These are phyloP conservation scores for Nilaparvata lugens DNA, from an alignment of 1,140 invertebrate species.

Conservation along the genomic window DNA sequence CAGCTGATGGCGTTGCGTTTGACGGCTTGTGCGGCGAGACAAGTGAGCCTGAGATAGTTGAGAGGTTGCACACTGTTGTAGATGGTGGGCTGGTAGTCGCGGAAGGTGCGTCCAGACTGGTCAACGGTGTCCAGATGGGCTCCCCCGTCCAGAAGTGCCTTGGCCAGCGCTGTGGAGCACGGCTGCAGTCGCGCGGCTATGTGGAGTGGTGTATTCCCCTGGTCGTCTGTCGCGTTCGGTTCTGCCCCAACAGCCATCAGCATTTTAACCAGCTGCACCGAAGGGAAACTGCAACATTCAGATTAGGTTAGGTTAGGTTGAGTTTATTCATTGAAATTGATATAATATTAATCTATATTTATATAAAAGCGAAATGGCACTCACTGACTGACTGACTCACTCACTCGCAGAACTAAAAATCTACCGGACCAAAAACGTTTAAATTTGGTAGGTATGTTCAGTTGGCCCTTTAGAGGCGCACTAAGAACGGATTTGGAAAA, in stretches of 20 bases:
- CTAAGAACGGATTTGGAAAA: no score
- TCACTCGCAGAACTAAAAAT: no score
- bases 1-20: constrained; percentile 40
- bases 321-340: background rate
- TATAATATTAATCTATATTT: no score
- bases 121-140: constrained; percentile 86
- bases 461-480: no score
- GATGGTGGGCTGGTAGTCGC: constrained; percentile 48
- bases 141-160: constrained; percentile 60
- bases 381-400: no score
- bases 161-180: constrained; percentile 48
- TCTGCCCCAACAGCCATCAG: constrained; percentile 75
- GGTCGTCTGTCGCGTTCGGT: constrained; percentile 60
- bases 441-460: no score
- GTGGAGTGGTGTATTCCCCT: constrained; percentile 76
- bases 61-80: constrained; percentile 60
- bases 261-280: constrained; percentile 59
- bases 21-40: constrained; percentile 68
- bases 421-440: no score
- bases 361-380: no score
- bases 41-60: constrained; percentile 68
- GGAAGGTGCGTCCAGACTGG: constrained; percentile 65
- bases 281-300: constrained; percentile 37
- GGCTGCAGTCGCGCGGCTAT: constrained; percentile 44
- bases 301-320: background rate